Evolutionary conservation across 2,797 vertebrate species (phyloP).

Genomic region (Microctenopoma lineatum): DNA sequence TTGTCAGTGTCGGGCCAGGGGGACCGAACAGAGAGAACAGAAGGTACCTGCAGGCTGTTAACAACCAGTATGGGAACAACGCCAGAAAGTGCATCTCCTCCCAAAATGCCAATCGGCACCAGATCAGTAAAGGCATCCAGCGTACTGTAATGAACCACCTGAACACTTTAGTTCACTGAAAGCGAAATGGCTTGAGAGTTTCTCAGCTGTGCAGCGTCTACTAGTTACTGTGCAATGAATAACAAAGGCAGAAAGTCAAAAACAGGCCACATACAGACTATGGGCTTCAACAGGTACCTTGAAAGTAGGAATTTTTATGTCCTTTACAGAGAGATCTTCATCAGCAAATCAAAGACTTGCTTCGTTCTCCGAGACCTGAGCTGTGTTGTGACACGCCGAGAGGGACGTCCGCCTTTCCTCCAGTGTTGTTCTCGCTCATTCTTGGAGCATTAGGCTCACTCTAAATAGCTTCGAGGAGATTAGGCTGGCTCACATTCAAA

Average conservation of each 20-base stretch:
- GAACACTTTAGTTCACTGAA: conserved; percentile 66
- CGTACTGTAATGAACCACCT: conserved; percentile 61
- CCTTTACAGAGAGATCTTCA: conserved; percentile 57
- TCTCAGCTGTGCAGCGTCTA: conserved; percentile 36
- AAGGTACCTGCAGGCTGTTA: conserved; percentile 82
- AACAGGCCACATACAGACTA: conserved; percentile 9
- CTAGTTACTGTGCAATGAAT: conserved; percentile 25
- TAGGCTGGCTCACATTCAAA: conserved; percentile 75
- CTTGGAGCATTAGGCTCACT: conserved; percentile 76
- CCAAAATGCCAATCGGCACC: conserved; percentile 71
- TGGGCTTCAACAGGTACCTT: conserved; percentile 74
- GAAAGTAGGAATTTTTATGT: conserved; percentile 47
- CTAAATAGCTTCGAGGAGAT: conserved; percentile 78
- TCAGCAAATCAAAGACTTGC: conserved; percentile 62
- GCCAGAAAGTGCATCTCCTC: conserved; percentile 77
- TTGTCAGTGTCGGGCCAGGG: conserved; percentile 75
- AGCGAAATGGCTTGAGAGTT: conserved; percentile 56
- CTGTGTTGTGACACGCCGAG: conserved; percentile 73
- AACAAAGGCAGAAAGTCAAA: conserved; percentile 20
- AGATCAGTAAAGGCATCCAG: conserved; percentile 71
- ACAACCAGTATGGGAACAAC: conserved; percentile 75
- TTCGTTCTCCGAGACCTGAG: conserved; percentile 65
- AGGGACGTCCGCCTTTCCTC: conserved; percentile 68
- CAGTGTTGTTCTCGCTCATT: conserved; percentile 74
- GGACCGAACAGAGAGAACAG: conserved; percentile 79